Conservation (phyloP, 2,797 vertebrate genomes). For the Coendou prehensilis region DNA sequence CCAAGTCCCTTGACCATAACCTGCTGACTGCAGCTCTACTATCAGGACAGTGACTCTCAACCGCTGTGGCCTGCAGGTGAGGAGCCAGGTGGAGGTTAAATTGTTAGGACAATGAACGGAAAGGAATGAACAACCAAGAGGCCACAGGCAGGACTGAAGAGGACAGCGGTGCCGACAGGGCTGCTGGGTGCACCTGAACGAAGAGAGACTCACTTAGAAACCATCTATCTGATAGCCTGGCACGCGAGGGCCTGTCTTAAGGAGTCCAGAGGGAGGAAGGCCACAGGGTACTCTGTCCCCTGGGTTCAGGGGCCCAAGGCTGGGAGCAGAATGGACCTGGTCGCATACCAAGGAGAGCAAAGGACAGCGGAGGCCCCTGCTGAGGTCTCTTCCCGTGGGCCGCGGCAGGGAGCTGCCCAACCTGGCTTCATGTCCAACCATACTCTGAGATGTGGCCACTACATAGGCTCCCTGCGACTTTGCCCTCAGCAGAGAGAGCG, state of each 20-base stretch:
- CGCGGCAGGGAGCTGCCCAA: neutral
- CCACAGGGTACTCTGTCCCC: neutral
- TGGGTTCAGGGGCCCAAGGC: neutral
- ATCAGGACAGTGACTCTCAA: neutral
- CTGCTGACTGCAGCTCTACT: neutral
- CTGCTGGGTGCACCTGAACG: neutral
- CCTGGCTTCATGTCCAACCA: neutral
- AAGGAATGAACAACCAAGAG: neutral
- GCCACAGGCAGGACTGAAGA: neutral
- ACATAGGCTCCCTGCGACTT: neutral
- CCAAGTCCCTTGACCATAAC: constrained; percentile 17
- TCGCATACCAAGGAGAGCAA: neutral
- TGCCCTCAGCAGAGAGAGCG: neutral
- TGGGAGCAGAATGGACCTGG: neutral
- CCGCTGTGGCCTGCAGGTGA: neutral
- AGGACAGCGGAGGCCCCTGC: neutral
- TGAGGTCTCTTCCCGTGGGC: neutral
- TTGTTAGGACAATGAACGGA: neutral
- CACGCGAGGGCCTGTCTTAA: neutral
- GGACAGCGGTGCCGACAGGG: too few species aligned
- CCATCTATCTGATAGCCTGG: neutral
- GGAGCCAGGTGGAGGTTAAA: neutral
- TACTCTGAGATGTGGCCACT: neutral
- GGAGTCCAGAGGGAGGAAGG: neutral
- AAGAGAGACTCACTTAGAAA: neutral